Evolutionary conservation across 2,113 vertebrate species (phyloP).

Genomic region (western clawed frog (Xenopus tropicalis)): DNA sequence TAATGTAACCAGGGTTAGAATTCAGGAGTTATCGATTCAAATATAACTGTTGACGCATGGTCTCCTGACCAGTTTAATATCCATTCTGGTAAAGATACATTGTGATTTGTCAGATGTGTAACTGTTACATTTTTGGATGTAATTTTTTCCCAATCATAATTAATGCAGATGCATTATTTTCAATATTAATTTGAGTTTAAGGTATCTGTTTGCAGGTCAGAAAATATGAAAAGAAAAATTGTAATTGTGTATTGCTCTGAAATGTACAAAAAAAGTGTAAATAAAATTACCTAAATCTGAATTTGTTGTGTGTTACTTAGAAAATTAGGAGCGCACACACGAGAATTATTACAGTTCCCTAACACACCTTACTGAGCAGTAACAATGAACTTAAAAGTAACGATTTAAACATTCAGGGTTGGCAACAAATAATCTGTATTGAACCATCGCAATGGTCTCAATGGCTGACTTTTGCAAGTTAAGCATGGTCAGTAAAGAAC

Average conservation of each 20-base stretch:
- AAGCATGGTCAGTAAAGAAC: too few species aligned
- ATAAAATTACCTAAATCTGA: constrained; percentile 82
- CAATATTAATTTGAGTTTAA: constrained; percentile 70
- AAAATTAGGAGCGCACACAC: constrained; percentile 65
- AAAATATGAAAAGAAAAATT: constrained; percentile 78
- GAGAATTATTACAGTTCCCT: background rate
- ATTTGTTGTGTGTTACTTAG: constrained; percentile 84
- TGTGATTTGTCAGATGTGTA: constrained; percentile 79
- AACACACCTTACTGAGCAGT: too few species aligned
- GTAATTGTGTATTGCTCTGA: constrained; percentile 80
- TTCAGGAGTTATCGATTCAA: background rate
- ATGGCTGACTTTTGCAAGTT: too few species aligned
- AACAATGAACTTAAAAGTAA: too few species aligned
- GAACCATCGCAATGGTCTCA: too few species aligned
- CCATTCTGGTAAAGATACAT: constrained; percentile 76
- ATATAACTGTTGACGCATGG: background rate
- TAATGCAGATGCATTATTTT: constrained; percentile 47
- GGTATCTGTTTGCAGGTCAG: constrained; percentile 99
- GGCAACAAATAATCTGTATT: too few species aligned
- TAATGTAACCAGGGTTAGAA: background rate
- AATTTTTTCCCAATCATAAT: constrained; percentile 43
- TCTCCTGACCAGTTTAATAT: constrained; percentile 71
- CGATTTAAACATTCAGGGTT: too few species aligned
- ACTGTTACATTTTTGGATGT: constrained; percentile 79
- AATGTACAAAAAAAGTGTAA: constrained; percentile 77